These are phyloP conservation scores for Oscheius sp. DNA, from an alignment of 2,888 invertebrate species.

Conservation along the genomic window DNA sequence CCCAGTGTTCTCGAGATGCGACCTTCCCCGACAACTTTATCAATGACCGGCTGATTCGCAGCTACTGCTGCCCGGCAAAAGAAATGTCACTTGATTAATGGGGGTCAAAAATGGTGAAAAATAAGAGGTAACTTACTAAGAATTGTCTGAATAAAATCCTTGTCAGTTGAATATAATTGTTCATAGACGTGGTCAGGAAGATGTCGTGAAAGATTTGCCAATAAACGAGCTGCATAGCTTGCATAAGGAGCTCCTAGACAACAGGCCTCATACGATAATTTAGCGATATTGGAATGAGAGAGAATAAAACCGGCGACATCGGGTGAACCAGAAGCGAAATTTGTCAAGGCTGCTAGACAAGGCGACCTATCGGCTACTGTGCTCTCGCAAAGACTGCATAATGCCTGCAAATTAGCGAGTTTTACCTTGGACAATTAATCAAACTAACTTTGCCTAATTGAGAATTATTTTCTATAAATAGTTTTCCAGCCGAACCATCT, in stretches of 20 bases:
- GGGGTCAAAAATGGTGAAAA: not conserved
- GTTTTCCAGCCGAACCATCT: conserved; percentile 52
- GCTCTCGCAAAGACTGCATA: conserved; percentile 45
- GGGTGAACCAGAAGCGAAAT: conserved; percentile 51
- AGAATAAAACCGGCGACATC: conserved; percentile 49
- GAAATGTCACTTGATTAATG: not conserved
- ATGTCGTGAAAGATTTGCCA: conserved; percentile 54
- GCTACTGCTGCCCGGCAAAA: not conserved
- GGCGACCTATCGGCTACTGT: conserved; percentile 50
- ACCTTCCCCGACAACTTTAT: conserved; percentile 25
- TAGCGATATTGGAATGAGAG: conserved; percentile 28
- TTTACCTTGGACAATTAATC: too few relatives aligned
- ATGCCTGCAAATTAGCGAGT: conserved; percentile 38
- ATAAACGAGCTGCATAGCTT: conserved; percentile 43
- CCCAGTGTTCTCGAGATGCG: conserved; percentile 21
- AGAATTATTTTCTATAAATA: conserved; percentile 43
- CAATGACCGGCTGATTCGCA: conserved; percentile 17
- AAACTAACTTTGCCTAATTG: conserved; percentile 41
- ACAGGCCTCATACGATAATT: conserved; percentile 18
- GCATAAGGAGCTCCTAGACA: conserved; percentile 21
- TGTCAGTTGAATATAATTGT: conserved; percentile 33
- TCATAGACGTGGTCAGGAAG: conserved; percentile 44
- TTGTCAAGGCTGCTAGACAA: conserved; percentile 52
- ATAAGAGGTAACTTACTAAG: conserved; percentile 37
- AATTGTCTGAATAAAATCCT: conserved; percentile 33